Evolutionary conservation across 2,797 vertebrate species (phyloP).

Genomic region (Pyrrhura leucotis): DNA sequence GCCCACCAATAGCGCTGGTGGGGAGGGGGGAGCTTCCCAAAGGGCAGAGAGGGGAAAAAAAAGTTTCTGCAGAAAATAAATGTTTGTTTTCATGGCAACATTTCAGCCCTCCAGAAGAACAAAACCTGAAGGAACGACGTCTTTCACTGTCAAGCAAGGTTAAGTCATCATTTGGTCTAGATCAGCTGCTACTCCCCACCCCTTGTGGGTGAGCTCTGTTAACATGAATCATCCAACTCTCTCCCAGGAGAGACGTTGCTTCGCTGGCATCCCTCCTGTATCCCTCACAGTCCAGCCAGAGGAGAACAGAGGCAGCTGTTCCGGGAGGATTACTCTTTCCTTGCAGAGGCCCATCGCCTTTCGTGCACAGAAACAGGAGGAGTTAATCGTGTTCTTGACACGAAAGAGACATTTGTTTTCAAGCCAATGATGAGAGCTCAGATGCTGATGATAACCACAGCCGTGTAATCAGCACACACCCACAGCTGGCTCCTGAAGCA

Average conservation of each 20-base stretch:
- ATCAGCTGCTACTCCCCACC: conserved; percentile 52
- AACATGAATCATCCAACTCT: background rate
- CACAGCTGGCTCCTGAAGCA: background rate
- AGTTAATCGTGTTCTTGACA: conserved; percentile 7
- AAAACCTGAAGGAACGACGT: background rate
- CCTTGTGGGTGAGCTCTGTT: background rate
- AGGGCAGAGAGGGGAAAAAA: background rate
- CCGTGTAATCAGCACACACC: background rate
- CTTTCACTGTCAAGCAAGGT: conserved; percentile 32
- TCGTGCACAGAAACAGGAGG: conserved; percentile 28
- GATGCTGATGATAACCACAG: background rate
- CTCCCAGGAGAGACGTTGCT: conserved; percentile 30
- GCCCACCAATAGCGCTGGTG: background rate
- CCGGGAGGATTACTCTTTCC: background rate
- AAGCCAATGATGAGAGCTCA: background rate
- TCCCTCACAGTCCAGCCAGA: background rate
- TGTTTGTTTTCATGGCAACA: background rate
- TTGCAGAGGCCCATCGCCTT: background rate
- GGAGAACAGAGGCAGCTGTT: conserved; percentile 29
- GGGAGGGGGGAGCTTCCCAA: background rate
- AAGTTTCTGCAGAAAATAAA: background rate
- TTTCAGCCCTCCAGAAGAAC: background rate
- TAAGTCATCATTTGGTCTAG: conserved; percentile 18
- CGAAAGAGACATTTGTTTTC: background rate
- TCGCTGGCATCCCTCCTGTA: conserved; percentile 37